Percentiles rank a stretch among this genome's conserved stretches.
phyloP scores from a whole-genome alignment of 2,888 invertebrate genomes.

The Antheraea assamensis region DNA sequence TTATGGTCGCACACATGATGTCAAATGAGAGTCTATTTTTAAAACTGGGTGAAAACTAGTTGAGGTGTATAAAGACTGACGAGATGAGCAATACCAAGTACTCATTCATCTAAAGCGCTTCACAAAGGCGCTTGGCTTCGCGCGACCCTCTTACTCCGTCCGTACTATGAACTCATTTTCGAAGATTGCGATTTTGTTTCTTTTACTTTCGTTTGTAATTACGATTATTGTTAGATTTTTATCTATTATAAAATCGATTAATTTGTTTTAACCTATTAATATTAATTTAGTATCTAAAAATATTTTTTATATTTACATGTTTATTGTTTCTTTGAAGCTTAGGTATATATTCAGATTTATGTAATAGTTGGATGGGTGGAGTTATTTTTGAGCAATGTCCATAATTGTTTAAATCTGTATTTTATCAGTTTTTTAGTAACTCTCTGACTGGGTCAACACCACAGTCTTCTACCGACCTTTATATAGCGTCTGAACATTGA shows the following conservation, averaged over 20 bases:
- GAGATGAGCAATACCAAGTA: conserved; percentile 12
- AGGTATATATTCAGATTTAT: no score
- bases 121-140: not conserved
- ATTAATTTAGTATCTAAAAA: no score
- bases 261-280: no score
- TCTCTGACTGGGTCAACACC: not conserved
- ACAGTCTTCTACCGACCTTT: not conserved
- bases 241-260: not conserved
- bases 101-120: conserved; percentile 12
- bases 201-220: not conserved
- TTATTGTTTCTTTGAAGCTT: no score
- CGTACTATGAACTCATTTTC: conserved; percentile 4
- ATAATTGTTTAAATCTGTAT: no score
- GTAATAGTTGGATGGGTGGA: no score
- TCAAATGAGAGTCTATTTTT: not conserved
- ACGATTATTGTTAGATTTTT: not conserved
- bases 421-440: no score
- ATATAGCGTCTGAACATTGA: not conserved
- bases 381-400: no score
- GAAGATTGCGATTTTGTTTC: not conserved
- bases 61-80: not conserved
- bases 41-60: conserved; percentile 2
- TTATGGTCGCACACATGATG: no score
- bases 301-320: no score
- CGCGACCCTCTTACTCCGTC: not conserved